Conservation (phyloP, 64 coral and sea anemone genomes). For the Hydrozoanthus tunicans region DNA sequence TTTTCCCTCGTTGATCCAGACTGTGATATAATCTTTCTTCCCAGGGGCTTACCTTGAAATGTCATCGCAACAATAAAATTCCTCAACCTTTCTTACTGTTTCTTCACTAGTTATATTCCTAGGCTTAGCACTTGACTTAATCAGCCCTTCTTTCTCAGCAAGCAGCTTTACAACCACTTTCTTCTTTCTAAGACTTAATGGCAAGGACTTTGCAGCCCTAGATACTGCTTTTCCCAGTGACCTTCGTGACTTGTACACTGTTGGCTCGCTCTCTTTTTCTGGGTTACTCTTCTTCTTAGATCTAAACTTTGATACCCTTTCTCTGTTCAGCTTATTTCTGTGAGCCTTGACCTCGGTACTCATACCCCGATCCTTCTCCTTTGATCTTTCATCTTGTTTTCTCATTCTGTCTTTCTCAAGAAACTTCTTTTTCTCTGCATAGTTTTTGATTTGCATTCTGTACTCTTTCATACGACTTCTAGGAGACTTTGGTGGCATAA, state of each 20-base stretch:
- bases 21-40: constrained; percentile 61
- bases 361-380: constrained; percentile 55
- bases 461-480: constrained; percentile 53
- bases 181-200: constrained; percentile 47
- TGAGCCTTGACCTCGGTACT: constrained; percentile 57
- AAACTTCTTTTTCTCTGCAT: constrained; percentile 49
- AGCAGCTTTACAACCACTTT: constrained; percentile 46
- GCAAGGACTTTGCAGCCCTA: constrained; percentile 54
- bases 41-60: constrained; percentile 62
- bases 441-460: constrained; percentile 57
- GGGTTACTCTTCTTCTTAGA: constrained; percentile 26
- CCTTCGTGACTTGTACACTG: constrained; percentile 26
- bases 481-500: constrained; percentile 41
- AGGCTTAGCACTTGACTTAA: constrained; percentile 60
- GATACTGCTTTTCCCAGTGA: constrained; percentile 62
- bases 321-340: constrained; percentile 60
- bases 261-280: constrained; percentile 15
- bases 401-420: constrained; percentile 56
- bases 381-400: constrained; percentile 59
- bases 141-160: constrained; percentile 52
- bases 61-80: constrained; percentile 55
- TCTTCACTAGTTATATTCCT: constrained; percentile 58
- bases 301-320: constrained; percentile 63
- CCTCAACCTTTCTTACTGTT: constrained; percentile 58
- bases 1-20: constrained; percentile 63